phyloP scores from a whole-genome alignment of 53 echinoderm and acorn worm species.

The Echinarachnius parma region DNA sequence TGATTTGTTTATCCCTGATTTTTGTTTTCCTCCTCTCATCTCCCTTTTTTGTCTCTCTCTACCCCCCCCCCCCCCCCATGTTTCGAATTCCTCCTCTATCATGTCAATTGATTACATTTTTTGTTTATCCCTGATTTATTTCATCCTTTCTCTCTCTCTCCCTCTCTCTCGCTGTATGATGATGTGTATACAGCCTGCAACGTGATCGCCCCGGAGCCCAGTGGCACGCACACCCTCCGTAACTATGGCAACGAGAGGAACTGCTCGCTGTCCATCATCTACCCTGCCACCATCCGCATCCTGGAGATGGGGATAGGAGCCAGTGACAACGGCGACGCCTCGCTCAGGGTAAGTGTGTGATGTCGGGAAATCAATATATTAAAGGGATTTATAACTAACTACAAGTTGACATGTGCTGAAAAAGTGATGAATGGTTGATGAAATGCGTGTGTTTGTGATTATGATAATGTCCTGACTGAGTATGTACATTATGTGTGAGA shows the following conservation, averaged over 20 bases:
- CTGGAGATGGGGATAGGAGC: constrained; percentile 73
- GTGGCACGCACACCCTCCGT: constrained; percentile 65
- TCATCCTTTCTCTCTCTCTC: not conserved
- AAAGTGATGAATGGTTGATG: too few species aligned
- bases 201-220: constrained; percentile 65
- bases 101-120: not conserved
- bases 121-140: not conserved
- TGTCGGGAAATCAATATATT: too few species aligned
- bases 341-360: constrained; percentile 64
- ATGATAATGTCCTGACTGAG: too few species aligned
- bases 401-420: too few species aligned
- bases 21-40: too few species aligned
- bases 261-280: constrained; percentile 85
- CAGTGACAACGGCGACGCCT: constrained; percentile 52
- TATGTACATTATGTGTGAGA: too few species aligned
- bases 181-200: constrained; percentile 62
- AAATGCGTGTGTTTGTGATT: too few species aligned
- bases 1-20: too few species aligned
- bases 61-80: not conserved
- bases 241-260: constrained; percentile 72
- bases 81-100: not conserved
- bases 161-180: not conserved
- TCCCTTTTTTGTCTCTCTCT: not conserved
- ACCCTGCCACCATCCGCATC: constrained; percentile 61
- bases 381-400: too few species aligned